Percentiles rank a stretch among this genome's conserved stretches.
Evolutionary conservation across 2,113 vertebrate genomes (phyloP).

Genomic region (Macrotus californicus): DNA sequence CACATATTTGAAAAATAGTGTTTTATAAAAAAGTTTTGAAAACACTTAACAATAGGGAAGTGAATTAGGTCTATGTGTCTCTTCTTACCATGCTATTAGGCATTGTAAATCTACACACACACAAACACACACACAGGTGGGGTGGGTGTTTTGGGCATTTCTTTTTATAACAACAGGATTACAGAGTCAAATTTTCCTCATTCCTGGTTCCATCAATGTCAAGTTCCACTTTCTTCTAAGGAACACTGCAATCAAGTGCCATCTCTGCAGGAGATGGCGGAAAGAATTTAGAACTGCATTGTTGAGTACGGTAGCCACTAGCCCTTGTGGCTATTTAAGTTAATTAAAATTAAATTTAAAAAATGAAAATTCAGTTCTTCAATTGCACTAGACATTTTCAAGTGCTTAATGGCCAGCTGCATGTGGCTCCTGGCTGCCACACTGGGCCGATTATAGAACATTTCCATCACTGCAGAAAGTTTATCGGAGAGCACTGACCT

Average conservation of each 20-base stretch:
- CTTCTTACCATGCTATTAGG: not conserved
- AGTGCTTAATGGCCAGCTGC: not conserved
- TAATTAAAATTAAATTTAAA: constrained; percentile 21
- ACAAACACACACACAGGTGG: not conserved
- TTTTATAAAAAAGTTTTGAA: not conserved
- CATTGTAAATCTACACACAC: not conserved
- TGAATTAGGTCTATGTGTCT: not conserved
- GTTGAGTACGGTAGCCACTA: not conserved
- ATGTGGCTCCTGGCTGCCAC: not conserved
- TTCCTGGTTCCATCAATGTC: not conserved
- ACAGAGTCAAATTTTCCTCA: not conserved
- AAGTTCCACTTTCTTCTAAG: not conserved
- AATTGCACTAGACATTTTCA: not conserved
- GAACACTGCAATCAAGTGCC: not conserved
- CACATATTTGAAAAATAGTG: constrained; percentile 8
- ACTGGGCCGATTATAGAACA: not conserved
- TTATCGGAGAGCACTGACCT: not conserved
- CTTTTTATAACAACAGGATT: not conserved
- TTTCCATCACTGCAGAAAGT: not conserved
- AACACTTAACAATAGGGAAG: not conserved
- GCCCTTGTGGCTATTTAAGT: not conserved
- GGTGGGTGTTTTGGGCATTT: not conserved
- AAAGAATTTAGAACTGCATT: not conserved
- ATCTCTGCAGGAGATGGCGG: not conserved
- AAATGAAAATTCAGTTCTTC: constrained; percentile 21